These are phyloP conservation scores for Trypoxylus dichotomus DNA, from an alignment of 1,140 invertebrate genomes.

Conservation along the genomic window DNA sequence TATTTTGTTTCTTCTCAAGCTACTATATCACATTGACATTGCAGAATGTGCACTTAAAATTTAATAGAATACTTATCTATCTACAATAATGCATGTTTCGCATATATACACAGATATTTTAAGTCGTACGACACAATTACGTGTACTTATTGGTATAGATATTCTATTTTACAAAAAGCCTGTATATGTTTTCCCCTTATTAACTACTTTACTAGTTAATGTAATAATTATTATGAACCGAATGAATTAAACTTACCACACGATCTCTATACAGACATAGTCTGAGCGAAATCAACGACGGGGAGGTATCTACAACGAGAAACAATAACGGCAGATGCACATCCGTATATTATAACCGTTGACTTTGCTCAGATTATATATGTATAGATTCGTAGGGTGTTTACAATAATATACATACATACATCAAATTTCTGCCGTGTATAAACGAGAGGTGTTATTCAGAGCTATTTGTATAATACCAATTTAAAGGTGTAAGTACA, in stretches of 20 bases:
- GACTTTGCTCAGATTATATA: too few relatives aligned
- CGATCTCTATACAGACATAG: too few relatives aligned
- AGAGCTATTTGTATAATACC: not conserved
- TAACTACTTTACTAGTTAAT: not conserved
- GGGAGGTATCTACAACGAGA: too few relatives aligned
- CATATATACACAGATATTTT: not conserved
- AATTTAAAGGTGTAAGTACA: not conserved
- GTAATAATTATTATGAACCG: too few relatives aligned
- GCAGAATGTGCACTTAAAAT: not conserved
- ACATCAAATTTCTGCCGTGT: not conserved
- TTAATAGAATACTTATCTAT: not conserved
- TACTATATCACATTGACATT: not conserved
- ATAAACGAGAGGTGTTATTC: not conserved
- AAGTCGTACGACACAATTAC: not conserved
- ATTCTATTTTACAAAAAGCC: constrained; percentile 16
- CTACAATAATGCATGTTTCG: not conserved
- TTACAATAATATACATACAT: not conserved
- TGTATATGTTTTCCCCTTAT: constrained; percentile 21
- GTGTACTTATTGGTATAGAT: not conserved
- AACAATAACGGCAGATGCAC: too few relatives aligned
- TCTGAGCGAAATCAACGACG: too few relatives aligned
- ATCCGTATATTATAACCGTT: too few relatives aligned
- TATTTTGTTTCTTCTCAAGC: not conserved
- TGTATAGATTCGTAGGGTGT: too few relatives aligned
- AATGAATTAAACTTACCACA: too few relatives aligned